Conservation (phyloP, 1,140 invertebrate species). For the Agrilus planipennis region DNA sequence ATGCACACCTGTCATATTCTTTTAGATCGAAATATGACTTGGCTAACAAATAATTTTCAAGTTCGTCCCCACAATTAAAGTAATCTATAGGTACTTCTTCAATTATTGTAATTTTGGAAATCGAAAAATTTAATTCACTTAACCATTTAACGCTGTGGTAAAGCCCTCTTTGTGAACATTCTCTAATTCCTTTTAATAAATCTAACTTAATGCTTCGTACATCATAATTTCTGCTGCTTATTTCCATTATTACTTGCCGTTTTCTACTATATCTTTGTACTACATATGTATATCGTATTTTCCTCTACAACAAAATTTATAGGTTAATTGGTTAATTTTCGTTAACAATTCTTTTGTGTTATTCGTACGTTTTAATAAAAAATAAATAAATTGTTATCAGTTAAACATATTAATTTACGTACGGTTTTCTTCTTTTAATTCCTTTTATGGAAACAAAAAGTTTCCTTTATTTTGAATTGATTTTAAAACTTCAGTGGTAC, state of each 20-base stretch:
- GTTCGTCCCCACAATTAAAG: constrained; percentile 42
- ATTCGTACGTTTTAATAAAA: too few species aligned
- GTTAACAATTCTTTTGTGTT: too few species aligned
- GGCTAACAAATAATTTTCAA: constrained; percentile 64
- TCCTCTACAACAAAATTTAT: too few species aligned
- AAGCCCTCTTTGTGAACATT: constrained; percentile 59
- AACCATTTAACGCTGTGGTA: constrained; percentile 71
- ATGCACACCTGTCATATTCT: constrained; percentile 84
- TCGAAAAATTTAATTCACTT: constrained; percentile 66
- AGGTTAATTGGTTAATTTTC: too few species aligned
- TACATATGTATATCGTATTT: too few species aligned
- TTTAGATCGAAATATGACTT: constrained; percentile 86
- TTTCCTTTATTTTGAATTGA: too few species aligned
- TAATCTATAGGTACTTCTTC: constrained; percentile 31
- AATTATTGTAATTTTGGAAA: constrained; percentile 51
- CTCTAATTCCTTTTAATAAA: constrained; percentile 48
- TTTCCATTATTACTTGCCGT: constrained; percentile 30
- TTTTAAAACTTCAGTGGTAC: too few species aligned
- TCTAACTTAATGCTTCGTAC: constrained; percentile 52
- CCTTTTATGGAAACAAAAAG: too few species aligned
- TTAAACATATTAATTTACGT: too few species aligned
- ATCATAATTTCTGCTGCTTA: constrained; percentile 39
- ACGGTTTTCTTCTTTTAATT: too few species aligned
- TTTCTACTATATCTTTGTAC: too few species aligned
- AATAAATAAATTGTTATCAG: too few species aligned